Base-by-base conservation (phyloP, 1,140 invertebrate species). In the Brachionus rotundiformis region DNA sequence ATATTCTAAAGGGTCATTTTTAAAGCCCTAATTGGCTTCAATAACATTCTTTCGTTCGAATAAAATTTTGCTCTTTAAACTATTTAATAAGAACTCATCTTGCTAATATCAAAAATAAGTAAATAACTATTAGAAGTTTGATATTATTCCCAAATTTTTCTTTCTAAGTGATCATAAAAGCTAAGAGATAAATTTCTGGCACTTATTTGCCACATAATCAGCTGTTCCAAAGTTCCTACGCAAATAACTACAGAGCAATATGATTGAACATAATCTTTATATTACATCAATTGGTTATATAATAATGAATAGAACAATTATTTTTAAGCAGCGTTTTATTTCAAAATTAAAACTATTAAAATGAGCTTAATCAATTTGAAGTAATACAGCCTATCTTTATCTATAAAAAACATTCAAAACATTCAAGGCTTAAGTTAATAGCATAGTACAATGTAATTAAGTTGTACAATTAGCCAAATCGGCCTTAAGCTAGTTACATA, bases 331-430 rank as follows among this genome's bases (percentile, higher is more conserved):
- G 47, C 47, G 47, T 54, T 54, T 54, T 54, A 54, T 19, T 19
- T 54, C 47, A 54, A 54, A 54, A 54, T 54, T 54, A 54, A 41
- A 54, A 54, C 47, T 54, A 54, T 54, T 54, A 54, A 54, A 54
- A 54, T 54, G 19, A 54, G 19, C 47, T 54, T 54, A 54, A 54
- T 54, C 47, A 54, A 54, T 54, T 54, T 54, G 47, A 54, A 54
- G 47, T 8, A 23, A 8, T 54, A 54, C 47, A 54, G 47, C 47
- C 23, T 16, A 8, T 54, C 16, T 25, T 54, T 54, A 54, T 10
- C 39, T 41, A 10, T 4, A 13, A 54, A 54, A 7, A 54, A 54
- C 47, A 54, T 54, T 54, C 8, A 54, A 54, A 54, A 54, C 47
- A 54, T 54, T 54, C 47, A 54, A 54, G 4, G 19, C 19, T 19